Base-by-base conservation (phyloP, 2,797 vertebrate species). In the Mycteria americana region DNA sequence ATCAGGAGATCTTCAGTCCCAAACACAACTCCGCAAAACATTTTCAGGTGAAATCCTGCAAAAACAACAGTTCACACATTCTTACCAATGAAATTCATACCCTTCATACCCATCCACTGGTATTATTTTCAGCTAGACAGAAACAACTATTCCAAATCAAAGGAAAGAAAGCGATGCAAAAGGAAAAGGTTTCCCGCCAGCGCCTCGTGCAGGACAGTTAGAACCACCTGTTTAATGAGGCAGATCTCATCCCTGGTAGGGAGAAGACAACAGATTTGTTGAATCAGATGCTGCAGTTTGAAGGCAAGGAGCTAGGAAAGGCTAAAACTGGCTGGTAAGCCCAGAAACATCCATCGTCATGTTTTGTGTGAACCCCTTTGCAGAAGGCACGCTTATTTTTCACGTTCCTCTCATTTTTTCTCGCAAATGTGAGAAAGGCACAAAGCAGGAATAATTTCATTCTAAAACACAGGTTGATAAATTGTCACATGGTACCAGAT, bases 151-250 rank as follows among this genome's bases (percentile, higher is more conserved):
- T 62, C 19, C 57, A 43, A 94, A 80, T 4, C 11, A 35, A 65
- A 74, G 30, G 46, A 24, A 62, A 85, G 7, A 6, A 74, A 65
- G 46, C 0, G 4, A 74, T 43, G 68, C 13, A 62, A 51, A 68
- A 77, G 69, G 31, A 53, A 51, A 39, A 80, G 37, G 37, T 54
- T 73, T 79, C 78, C 74, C 3, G 2, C 7, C 67, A 69, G 16
- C 4, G 2, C 45, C 64, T 46, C 4, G 1, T 53, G 77, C 81
- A 59, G 92, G 39, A 70, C 89, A 87, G 62, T 85, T 48, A 81
- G 35, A 69, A 93, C 59, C 96, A 82, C 70, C 41, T 60, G 63
- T 78, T 39, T 57, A 69, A 82, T 86, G 85, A 76, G 74, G 70
- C 53, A 84, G 67, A 88, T 63, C 80, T 94, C 83, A 87, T 73